These are phyloP conservation scores for Eupithecia inturbata DNA, from an alignment of 2,888 invertebrate genomes.

Conservation along the genomic window DNA sequence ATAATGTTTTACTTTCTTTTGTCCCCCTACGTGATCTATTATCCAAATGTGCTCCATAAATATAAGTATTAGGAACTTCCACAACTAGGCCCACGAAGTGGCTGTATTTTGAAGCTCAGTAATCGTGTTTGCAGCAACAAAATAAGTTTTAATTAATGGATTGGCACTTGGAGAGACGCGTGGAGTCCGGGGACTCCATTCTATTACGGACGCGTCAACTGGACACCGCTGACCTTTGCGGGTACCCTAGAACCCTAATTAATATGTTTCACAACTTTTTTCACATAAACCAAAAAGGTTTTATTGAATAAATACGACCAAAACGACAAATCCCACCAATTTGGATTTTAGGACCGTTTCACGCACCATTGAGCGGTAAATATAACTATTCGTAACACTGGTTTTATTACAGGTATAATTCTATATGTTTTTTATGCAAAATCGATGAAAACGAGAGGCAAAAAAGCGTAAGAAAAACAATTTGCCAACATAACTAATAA, in stretches of 20 bases:
- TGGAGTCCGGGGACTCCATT: slow-evolving; percentile 66
- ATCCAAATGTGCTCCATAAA: slow-evolving; percentile 67
- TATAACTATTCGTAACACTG: slow-evolving; percentile 46
- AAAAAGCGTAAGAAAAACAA: slow-evolving; percentile 76
- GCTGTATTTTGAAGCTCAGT: slow-evolving; percentile 64
- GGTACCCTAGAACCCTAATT: slow-evolving; percentile 41
- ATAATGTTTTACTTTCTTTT: slow-evolving; percentile 38
- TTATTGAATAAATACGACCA: slow-evolving; percentile 24
- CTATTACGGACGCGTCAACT: slow-evolving; percentile 63
- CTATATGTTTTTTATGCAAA: slow-evolving; percentile 56
- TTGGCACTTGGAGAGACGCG: slow-evolving; percentile 79
- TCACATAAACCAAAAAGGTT: slow-evolving; percentile 29
- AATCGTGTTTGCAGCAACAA: slow-evolving; percentile 73
- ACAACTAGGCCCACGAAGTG: slow-evolving; percentile 62
- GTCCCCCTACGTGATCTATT: slow-evolving; percentile 64
- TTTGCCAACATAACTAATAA: slow-evolving; percentile 81
- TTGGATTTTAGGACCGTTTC: slow-evolving; percentile 42
- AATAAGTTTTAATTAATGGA: slow-evolving; percentile 85
- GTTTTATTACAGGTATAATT: slow-evolving; percentile 50
- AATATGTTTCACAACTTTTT: slow-evolving; percentile 46
- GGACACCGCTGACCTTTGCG: slow-evolving; percentile 51
- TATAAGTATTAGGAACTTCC: slow-evolving; percentile 59
- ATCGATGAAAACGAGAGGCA: slow-evolving; percentile 59
- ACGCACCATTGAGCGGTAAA: slow-evolving; percentile 45
- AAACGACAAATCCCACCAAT: slow-evolving; percentile 35